Base-by-base conservation (phyloP, 1,140 invertebrate species). In the Tachypleus tridentatus region DNA sequence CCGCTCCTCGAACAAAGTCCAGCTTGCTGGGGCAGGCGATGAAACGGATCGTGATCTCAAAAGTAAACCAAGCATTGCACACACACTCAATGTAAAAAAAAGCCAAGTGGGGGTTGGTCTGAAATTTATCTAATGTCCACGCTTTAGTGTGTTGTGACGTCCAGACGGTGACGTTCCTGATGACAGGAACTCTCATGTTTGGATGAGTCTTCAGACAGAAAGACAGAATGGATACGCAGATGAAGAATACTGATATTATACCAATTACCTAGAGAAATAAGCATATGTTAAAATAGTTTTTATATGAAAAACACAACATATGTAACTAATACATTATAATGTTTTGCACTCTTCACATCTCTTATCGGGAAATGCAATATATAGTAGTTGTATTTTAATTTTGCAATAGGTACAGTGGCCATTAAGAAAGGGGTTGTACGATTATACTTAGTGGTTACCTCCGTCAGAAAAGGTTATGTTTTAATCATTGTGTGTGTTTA, bases 191-290 rank as follows among this genome's bases (percentile, higher is more conserved):
- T 51, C 89, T 78, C 73, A 92, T 84, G 71, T 88, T 87, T 1
- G 91, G 89, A 76, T 93, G 89, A 2, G 93, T 95, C 79, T 97
- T 97, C 72, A 96, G 79, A 78, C 92, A 96, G 79, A 97, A 97
- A 61, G 89, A 93, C 62, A 94, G 80, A 67, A 95, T 90, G 69
- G 90, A 93, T 58, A 93, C 82, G 77, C 89, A 88, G 76, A 95
- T 93, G 83, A 94, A 93, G 79, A 93, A 91, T 59, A 95, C 87
- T 3, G 91, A 94, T 67, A 89, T 82, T 57, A 88, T 85, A 61
- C 89, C 89, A 74, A 94, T 86, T 71, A 91, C 83, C 65, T 67
- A 29, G 29, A 29, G 29, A 29, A 29, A 29, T 29, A 29, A 29
- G 29, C 29, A 29, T 29, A 29, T 29, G 29, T 29, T 2, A 29